Conservation (phyloP, 2,888 invertebrate species). For the Amphipyra tragopoginis region DNA sequence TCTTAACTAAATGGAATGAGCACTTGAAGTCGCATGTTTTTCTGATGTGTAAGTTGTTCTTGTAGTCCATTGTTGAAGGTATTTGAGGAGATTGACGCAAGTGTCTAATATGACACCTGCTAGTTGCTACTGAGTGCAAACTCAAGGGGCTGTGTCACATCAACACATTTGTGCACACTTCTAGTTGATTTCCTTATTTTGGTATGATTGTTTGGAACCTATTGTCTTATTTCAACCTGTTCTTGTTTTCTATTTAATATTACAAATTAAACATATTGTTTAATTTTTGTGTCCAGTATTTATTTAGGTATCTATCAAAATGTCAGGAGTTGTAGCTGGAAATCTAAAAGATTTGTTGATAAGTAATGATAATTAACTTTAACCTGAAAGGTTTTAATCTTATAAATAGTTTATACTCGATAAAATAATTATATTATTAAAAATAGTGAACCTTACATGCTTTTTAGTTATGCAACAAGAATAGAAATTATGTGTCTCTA, state of each 20-base stretch:
- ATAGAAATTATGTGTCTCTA: no score
- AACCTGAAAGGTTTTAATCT: no score
- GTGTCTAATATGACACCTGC: not conserved
- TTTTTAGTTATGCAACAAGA: no score
- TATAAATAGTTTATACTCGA: no score
- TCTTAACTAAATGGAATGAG: slow-evolving; percentile 50
- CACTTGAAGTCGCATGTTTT: slow-evolving; percentile 46
- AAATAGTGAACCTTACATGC: no score
- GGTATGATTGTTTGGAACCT: slow-evolving; percentile 5
- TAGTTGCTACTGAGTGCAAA: not conserved
- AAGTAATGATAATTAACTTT: no score
- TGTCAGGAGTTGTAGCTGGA: no score
- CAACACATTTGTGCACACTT: not conserved
- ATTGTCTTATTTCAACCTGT: not conserved
- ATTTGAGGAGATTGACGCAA: not conserved
- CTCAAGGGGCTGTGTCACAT: not conserved
- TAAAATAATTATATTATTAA: no score
- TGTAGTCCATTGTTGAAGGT: slow-evolving; percentile 5
- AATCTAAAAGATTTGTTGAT: no score
- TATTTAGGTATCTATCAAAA: no score
- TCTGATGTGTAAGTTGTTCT: slow-evolving; percentile 13
- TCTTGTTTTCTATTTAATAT: slow-evolving; percentile 4
- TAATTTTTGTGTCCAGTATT: no score
- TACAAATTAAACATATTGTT: slow-evolving; percentile 4
- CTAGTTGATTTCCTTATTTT: slow-evolving; percentile 2